Conservation (phyloP, 1,140 invertebrate species). For the Hyposmocoma kahamanoa region DNA sequence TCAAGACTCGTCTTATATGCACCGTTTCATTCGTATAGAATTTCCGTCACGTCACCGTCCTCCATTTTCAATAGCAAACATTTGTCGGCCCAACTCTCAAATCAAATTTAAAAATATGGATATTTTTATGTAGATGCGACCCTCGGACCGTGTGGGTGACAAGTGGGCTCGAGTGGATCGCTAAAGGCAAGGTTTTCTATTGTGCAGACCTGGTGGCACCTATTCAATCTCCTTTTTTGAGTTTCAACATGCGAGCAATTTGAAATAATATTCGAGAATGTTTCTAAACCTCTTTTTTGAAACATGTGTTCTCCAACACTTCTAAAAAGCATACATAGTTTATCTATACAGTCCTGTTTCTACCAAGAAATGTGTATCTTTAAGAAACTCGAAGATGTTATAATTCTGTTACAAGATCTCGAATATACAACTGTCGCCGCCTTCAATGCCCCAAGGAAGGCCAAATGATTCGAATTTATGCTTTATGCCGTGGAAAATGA, state of each 20-base stretch:
- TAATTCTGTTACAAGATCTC: too few relatives aligned
- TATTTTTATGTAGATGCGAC: slow-evolving; percentile 63
- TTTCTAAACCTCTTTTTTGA: neutral
- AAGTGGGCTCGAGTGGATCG: slow-evolving; percentile 42
- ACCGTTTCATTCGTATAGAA: slow-evolving; percentile 28
- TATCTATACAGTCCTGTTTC: too few relatives aligned
- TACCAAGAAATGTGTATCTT: too few relatives aligned
- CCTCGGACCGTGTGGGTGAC: slow-evolving; percentile 58
- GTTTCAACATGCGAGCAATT: neutral
- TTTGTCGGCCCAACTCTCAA: slow-evolving; percentile 54
- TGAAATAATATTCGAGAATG: neutral
- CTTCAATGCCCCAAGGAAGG: slow-evolving; percentile 55
- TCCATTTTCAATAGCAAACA: slow-evolving; percentile 71
- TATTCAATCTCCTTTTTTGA: slow-evolving; percentile 42
- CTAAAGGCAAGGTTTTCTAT: slow-evolving; percentile 36
- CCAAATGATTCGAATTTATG: slow-evolving; percentile 70
- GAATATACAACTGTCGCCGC: too few relatives aligned
- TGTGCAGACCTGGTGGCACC: slow-evolving; percentile 33
- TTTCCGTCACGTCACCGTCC: slow-evolving; percentile 59
- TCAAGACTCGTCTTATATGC: slow-evolving; percentile 21
- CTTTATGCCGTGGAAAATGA: slow-evolving; percentile 72
- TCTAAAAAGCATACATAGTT: too few relatives aligned
- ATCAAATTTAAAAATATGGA: slow-evolving; percentile 72
- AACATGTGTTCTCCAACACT: too few relatives aligned
- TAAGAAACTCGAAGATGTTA: too few relatives aligned